A percentile compares a stretch with the other conserved stretches of the same genome.
Evolutionary conservation across 2,797 vertebrate species (phyloP).

Genomic region (Gymnodraco acuticeps): DNA sequence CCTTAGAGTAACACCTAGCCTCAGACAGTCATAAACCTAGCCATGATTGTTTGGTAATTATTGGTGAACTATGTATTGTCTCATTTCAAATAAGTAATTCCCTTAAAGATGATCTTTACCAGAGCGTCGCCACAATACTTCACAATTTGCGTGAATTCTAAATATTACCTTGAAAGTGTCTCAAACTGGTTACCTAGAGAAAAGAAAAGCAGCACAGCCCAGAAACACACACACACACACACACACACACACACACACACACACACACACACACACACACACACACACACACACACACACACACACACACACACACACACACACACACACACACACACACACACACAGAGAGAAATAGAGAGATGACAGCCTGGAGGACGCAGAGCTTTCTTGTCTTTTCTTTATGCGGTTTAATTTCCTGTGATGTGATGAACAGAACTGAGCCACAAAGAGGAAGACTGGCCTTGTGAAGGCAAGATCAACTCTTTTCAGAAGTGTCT

Average conservation of each 20-base stretch:
- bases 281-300: neutral
- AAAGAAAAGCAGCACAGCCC: neutral
- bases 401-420: conserved; percentile 55
- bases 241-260: neutral
- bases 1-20: too few species aligned
- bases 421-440: conserved; percentile 39
- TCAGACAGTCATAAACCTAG: too few species aligned
- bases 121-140: neutral
- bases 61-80: too few species aligned
- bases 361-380: conserved; percentile 31
- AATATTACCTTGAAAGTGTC: neutral
- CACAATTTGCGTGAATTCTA: too few species aligned
- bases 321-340: neutral
- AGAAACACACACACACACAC: too few species aligned
- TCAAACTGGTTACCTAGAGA: neutral
- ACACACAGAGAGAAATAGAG: conserved; percentile 17
- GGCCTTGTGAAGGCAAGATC: conserved; percentile 24
- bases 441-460: conserved; percentile 32
- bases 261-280: conserved; percentile 4
- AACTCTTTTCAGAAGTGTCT: conserved; percentile 40
- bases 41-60: too few species aligned
- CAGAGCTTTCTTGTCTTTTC: conserved; percentile 9
- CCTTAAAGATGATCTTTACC: neutral
- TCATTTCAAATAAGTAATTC: too few species aligned
- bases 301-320: too few species aligned